Evolutionary conservation across 1,140 invertebrate genomes (phyloP).

Genomic region (Drosophila setifemur): DNA sequence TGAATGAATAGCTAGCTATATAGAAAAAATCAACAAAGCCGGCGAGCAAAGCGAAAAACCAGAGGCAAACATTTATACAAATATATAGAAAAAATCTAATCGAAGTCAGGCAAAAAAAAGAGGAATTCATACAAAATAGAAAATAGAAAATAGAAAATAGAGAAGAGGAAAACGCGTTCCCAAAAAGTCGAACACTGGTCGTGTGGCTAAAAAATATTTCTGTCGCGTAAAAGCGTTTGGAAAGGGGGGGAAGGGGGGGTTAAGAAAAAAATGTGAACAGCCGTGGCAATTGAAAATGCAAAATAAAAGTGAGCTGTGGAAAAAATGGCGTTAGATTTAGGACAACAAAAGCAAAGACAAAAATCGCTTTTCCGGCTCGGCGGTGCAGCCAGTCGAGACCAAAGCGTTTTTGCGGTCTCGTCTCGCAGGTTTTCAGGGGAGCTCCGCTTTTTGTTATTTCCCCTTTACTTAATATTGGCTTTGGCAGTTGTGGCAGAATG

Average conservation of each 20-base stretch:
- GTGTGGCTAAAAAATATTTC: constrained; percentile 67
- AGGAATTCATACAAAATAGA: constrained; percentile 44
- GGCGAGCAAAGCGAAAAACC: neutral
- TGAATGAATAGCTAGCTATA: constrained; percentile 55
- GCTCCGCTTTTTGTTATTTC: constrained; percentile 19
- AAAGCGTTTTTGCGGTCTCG: constrained; percentile 58
- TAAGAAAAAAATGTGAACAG: constrained; percentile 48
- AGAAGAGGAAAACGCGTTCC: constrained; percentile 16
- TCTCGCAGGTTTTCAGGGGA: constrained; percentile 38
- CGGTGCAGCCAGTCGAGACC: constrained; percentile 50
- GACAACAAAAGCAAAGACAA: constrained; percentile 61
- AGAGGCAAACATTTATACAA: constrained; percentile 59
- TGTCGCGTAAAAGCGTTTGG: constrained; percentile 43
- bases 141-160: constrained; percentile 12
- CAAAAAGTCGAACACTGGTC: constrained; percentile 51
- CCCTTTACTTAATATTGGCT: constrained; percentile 47
- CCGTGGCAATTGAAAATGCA: constrained; percentile 71
- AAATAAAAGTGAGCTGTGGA: constrained; percentile 52
- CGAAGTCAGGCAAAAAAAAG: constrained; percentile 56
- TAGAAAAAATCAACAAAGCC: constrained; percentile 34
- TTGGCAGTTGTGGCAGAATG: constrained; percentile 42
- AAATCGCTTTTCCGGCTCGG: constrained; percentile 28
- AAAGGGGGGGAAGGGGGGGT: no score
- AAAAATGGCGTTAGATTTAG: constrained; percentile 69
- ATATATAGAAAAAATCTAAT: constrained; percentile 75